A percentile compares a stretch with the other conserved stretches of the same genome.
phyloP scores from a whole-genome alignment of 23 tunicate genomes.

The Ciona savignyi region DNA sequence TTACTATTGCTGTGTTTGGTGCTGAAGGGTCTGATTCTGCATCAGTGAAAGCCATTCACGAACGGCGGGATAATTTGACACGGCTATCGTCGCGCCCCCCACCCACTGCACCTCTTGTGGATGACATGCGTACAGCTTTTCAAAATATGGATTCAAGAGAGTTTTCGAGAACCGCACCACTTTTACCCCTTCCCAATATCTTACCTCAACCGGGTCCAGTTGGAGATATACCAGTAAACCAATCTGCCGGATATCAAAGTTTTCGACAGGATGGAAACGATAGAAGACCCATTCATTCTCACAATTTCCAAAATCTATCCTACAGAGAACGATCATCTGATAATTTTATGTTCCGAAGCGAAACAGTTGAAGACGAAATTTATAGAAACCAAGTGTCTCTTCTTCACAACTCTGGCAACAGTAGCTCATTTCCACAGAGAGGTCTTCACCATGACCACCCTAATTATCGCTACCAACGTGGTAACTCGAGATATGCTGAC shows the following conservation, averaged over 20 bases:
- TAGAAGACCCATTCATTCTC: neutral
- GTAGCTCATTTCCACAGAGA: neutral
- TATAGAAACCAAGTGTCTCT: neutral
- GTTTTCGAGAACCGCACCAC: neutral
- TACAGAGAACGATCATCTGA: neutral
- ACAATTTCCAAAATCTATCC: neutral
- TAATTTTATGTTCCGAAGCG: neutral
- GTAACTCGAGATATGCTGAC: neutral
- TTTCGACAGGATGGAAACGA: neutral
- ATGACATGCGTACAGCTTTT: neutral
- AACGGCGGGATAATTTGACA: conserved; percentile 6
- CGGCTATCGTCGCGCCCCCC: conserved; percentile 1
- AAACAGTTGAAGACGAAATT: neutral
- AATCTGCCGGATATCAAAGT: neutral
- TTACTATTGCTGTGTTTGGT: conserved; percentile 84
- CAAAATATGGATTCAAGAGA: neutral
- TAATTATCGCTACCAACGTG: neutral
- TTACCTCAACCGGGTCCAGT: neutral
- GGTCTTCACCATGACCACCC: neutral
- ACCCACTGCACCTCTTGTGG: neutral
- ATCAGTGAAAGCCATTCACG: conserved; percentile 37
- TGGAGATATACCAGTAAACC: neutral
- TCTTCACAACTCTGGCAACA: neutral
- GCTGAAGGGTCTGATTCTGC: conserved; percentile 50
- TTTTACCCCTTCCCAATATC: neutral